A percentile compares a stretch with the other conserved stretches of the same genome.
Evolutionary conservation across 2,888 invertebrate species (phyloP).

Genomic region (Halocaridina rubra): DNA sequence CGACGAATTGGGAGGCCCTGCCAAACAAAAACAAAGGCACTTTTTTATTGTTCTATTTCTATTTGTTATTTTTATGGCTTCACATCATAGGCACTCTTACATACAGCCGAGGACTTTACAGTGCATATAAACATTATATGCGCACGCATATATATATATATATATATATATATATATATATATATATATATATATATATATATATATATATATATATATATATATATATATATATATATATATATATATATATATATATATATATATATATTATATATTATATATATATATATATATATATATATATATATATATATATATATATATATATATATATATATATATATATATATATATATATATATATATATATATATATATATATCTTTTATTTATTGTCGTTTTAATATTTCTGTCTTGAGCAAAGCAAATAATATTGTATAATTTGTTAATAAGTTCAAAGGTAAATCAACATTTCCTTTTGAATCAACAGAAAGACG

Average conservation of each 20-base stretch:
- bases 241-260: neutral
- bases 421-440: no score
- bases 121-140: no score
- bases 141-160: neutral
- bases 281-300: neutral
- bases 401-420: no score
- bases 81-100: neutral
- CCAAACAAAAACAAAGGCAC: constrained; percentile 33
- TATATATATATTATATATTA: neutral
- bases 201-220: neutral
- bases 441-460: neutral
- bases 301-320: neutral
- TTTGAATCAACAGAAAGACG: neutral
- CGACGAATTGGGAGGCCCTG: neutral
- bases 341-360: neutral
- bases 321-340: neutral
- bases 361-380: neutral
- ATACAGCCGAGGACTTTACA: neutral
- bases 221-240: neutral
- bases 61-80: neutral
- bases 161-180: neutral
- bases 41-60: neutral
- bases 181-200: neutral
- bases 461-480: neutral
- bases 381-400: no score